phyloP scores from a whole-genome alignment of 2,113 vertebrate species.

The Trinectes maculatus region DNA sequence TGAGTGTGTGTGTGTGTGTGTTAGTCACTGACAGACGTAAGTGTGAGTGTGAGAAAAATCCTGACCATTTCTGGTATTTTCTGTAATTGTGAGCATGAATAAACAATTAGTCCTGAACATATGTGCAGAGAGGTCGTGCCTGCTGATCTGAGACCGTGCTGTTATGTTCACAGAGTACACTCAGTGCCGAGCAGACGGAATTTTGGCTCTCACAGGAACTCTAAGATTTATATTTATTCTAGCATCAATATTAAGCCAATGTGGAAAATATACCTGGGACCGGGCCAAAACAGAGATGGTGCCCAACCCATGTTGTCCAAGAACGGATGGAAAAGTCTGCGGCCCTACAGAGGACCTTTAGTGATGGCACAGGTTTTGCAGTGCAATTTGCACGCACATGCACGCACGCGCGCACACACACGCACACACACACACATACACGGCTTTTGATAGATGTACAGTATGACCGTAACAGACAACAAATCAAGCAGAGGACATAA shows the following conservation, averaged over 20 bases:
- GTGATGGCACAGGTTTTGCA: not conserved
- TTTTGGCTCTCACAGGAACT: not conserved
- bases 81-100: not conserved
- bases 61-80: not conserved
- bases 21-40: not conserved
- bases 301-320: not conserved
- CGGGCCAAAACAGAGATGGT: not conserved
- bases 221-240: not conserved
- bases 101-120: not conserved
- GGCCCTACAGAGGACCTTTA: not conserved
- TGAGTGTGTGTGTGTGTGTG: not conserved
- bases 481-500: slow-evolving; percentile 28
- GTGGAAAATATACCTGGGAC: not conserved
- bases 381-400: no score
- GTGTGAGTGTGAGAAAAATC: not conserved
- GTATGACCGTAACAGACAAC: slow-evolving; percentile 17
- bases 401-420: no score
- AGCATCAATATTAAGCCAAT: not conserved
- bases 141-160: not conserved
- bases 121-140: not conserved
- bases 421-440: no score
- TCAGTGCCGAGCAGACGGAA: not conserved
- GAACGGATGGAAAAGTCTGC: not conserved
- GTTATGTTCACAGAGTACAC: not conserved
- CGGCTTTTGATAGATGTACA: slow-evolving; percentile 53